Evolutionary conservation across 2,113 vertebrate species (phyloP).

Genomic region (Gopherus flavomarginatus): DNA sequence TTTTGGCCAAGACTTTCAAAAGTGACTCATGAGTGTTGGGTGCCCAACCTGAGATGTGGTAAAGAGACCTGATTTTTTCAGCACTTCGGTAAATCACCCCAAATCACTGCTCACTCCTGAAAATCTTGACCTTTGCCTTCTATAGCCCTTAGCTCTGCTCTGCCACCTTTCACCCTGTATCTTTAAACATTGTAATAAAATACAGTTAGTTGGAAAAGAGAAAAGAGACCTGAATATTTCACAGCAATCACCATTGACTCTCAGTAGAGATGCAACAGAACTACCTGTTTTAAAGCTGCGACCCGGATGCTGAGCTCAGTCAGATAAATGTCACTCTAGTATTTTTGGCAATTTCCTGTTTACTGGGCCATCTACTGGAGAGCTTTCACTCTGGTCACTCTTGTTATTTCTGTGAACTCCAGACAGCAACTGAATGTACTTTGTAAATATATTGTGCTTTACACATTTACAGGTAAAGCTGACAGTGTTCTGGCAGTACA

Average conservation of each 20-base stretch:
- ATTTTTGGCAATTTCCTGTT: background rate
- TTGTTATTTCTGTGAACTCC: background rate
- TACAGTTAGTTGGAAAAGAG: background rate
- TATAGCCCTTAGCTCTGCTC: background rate
- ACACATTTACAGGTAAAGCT: constrained; percentile 86
- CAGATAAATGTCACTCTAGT: background rate
- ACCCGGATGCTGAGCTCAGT: fast-evolving
- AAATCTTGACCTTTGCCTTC: constrained; percentile 16
- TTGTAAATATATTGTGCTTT: background rate
- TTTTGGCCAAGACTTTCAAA: too few species aligned
- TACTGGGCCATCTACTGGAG: background rate
- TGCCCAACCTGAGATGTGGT: too few species aligned
- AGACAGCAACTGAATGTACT: background rate
- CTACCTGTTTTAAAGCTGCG: background rate
- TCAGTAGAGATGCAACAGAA: background rate
- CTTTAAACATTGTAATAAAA: background rate
- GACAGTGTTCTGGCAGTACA: constrained; percentile 89
- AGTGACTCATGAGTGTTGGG: too few species aligned
- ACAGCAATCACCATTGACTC: background rate
- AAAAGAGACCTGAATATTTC: background rate
- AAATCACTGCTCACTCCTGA: constrained; percentile 10
- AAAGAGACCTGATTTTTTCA: background rate
- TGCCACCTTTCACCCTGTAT: too few species aligned
- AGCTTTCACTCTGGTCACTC: background rate
- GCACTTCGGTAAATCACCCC: background rate